phyloP scores from a whole-genome alignment of 2,797 vertebrate species.

The Anomalospiza imberbis region DNA sequence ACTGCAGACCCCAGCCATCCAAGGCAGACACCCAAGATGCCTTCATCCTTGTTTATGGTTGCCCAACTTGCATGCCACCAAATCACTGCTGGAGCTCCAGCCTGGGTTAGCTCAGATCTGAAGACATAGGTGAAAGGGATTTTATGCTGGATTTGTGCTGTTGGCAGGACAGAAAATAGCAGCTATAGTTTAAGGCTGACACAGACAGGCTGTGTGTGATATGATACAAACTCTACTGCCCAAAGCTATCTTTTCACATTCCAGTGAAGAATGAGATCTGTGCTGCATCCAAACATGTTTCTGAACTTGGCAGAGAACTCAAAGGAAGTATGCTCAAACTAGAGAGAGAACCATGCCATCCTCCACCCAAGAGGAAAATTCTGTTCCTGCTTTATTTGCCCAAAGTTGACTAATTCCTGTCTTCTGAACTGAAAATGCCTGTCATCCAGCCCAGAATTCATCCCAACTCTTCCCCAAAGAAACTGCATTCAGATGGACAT shows the following conservation, averaged over 20 bases:
- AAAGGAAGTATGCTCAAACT: background rate
- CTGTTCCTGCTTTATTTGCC: background rate
- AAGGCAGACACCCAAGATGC: background rate
- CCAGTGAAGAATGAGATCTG: background rate
- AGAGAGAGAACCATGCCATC: background rate
- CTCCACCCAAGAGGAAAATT: background rate
- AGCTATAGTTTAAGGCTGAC: background rate
- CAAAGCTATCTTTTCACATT: background rate
- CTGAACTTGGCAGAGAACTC: background rate
- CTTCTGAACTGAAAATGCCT: background rate
- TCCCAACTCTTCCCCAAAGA: background rate
- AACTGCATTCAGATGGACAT: background rate
- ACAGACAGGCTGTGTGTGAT: background rate
- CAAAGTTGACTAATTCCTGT: background rate
- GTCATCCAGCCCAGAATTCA: background rate
- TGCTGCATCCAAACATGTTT: background rate
- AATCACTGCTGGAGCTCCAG: background rate
- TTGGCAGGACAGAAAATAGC: background rate
- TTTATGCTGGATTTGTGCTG: background rate
- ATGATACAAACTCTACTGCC: background rate
- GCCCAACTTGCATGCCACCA: background rate
- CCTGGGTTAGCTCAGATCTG: background rate
- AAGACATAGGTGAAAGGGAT: background rate
- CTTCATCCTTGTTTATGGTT: fast-evolving
- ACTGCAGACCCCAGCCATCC: background rate